Evolutionary conservation across 2,113 vertebrate species (phyloP).

Genomic region (Xiphophorus maculatus): DNA sequence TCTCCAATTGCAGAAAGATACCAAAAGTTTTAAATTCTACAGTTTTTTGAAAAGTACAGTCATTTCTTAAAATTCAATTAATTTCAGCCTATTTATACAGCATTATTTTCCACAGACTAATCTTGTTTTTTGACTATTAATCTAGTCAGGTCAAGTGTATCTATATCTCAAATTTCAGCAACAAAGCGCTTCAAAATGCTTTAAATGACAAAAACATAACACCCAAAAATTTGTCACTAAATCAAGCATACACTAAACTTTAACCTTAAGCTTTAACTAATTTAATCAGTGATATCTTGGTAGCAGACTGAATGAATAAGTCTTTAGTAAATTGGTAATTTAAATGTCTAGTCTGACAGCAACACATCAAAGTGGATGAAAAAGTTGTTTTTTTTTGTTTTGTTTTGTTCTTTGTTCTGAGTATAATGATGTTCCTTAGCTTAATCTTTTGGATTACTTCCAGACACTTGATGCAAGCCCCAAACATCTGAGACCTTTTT

Average conservation of each 20-base stretch:
- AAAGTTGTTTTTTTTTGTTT: too few species aligned
- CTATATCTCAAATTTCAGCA: too few species aligned
- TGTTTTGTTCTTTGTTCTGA: not conserved
- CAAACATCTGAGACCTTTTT: not conserved
- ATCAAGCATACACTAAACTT: not conserved
- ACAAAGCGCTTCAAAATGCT: too few species aligned
- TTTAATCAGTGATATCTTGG: not conserved
- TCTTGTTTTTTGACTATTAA: too few species aligned
- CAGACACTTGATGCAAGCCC: not conserved
- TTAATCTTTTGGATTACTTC: not conserved
- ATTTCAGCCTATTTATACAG: too few species aligned
- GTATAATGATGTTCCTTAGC: not conserved
- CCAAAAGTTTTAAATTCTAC: not conserved
- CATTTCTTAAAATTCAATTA: too few species aligned
- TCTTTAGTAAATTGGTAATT: not conserved
- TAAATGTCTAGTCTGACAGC: not conserved
- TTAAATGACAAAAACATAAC: too few species aligned
- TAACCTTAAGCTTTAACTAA: too few species aligned
- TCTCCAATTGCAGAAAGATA: not conserved
- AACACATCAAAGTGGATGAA: not conserved
- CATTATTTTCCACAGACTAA: too few species aligned
- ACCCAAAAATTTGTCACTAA: not conserved
- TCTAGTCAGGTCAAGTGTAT: too few species aligned
- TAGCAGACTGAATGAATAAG: not conserved
- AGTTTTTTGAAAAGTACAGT: too few species aligned